These are phyloP conservation scores for Tangara arthus DNA, from an alignment of 2,797 vertebrate species.

Conservation along the genomic window DNA sequence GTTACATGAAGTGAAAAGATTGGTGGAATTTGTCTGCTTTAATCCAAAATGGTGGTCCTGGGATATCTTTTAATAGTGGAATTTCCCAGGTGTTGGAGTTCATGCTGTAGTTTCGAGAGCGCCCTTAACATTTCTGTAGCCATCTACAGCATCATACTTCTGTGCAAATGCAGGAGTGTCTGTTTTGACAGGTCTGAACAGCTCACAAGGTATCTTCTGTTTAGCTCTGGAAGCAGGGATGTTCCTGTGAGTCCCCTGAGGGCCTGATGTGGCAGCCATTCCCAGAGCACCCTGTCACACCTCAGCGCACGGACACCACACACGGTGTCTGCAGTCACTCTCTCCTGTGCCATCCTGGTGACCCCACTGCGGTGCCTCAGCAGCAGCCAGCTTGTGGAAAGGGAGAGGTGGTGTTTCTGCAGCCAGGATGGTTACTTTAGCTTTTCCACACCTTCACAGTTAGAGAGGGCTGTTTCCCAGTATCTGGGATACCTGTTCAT, in stretches of 20 bases:
- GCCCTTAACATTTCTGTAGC: neutral
- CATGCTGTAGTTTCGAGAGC: neutral
- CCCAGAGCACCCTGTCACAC: neutral
- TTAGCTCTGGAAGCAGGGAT: neutral
- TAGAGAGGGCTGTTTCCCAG: neutral
- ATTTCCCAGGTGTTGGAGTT: neutral
- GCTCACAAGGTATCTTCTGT: neutral
- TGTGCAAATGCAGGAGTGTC: neutral
- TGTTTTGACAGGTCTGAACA: neutral
- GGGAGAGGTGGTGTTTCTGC: neutral
- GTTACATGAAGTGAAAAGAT: neutral
- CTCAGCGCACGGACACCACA: neutral
- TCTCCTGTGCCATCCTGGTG: neutral
- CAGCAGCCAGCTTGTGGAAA: neutral
- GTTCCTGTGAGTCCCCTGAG: neutral
- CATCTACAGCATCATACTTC: neutral
- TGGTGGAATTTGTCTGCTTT: neutral
- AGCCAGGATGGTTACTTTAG: neutral
- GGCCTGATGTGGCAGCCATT: neutral
- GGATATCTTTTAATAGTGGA: neutral
- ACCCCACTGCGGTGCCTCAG: neutral
- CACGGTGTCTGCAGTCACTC: accelerated
- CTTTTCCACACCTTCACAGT: neutral
- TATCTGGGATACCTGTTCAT: neutral
- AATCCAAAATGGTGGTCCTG: neutral